These are phyloP conservation scores for Heterochromis multidens DNA, from an alignment of 2,113 vertebrate species.

Conservation along the genomic window DNA sequence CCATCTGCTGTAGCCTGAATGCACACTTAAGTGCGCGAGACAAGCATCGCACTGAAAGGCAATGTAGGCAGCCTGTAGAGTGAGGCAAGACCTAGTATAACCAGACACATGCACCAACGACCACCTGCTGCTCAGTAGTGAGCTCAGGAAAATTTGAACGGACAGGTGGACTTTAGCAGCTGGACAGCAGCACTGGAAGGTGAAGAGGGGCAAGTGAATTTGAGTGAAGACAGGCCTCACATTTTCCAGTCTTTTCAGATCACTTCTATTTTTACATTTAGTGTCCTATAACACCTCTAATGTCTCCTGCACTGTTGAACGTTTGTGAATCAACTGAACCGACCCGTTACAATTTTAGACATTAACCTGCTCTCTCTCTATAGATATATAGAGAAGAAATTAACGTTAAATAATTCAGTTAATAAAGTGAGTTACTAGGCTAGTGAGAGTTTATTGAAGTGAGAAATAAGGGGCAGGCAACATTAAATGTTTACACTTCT, in stretches of 20 bases:
- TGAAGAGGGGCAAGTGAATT: neutral
- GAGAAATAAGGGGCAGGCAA: neutral
- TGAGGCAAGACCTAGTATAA: no score
- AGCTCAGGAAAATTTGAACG: neutral
- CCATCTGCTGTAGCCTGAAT: neutral
- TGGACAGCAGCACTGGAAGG: neutral
- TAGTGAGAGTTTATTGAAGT: neutral
- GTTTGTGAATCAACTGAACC: neutral
- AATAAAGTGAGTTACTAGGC: no score
- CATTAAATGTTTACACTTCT: no score
- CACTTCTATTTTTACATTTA: neutral
- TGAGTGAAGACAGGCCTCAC: neutral
- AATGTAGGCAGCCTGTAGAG: neutral
- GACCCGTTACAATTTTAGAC: no score
- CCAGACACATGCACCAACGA: neutral
- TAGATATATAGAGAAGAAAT: no score
- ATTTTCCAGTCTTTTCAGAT: neutral
- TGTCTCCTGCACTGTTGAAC: neutral
- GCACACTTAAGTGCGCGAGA: neutral
- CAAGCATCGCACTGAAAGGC: neutral
- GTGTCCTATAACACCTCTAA: neutral
- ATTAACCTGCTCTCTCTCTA: no score
- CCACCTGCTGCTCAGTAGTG: neutral
- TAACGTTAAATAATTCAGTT: no score
- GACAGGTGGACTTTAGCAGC: neutral